Conservation (phyloP, 1,140 invertebrate genomes). For the Brachystomella parvula region DNA sequence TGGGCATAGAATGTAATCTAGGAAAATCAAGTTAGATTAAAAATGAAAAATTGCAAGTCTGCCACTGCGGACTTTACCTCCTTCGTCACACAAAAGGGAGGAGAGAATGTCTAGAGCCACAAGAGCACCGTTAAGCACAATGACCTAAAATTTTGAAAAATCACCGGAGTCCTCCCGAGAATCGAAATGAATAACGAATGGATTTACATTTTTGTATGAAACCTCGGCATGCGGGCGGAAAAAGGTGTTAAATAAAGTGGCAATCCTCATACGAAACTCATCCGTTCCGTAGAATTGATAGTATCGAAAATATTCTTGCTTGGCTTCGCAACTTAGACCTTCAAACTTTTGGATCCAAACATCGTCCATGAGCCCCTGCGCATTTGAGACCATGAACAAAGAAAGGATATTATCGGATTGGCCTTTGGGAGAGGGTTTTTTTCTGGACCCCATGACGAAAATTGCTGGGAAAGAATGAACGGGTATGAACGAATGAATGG, state of each 20-base stretch:
- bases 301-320: constrained; percentile 23
- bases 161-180: not conserved
- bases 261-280: constrained; percentile 4
- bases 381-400: too few species aligned
- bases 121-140: constrained; percentile 26
- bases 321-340: not conserved
- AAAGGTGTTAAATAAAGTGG: constrained; percentile 20
- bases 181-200: not conserved
- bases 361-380: constrained; percentile 24
- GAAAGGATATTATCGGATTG: too few species aligned
- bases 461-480: too few species aligned
- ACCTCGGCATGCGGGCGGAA: constrained; percentile 6
- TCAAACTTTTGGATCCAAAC: constrained; percentile 16
- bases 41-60: not conserved
- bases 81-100: constrained; percentile 16
- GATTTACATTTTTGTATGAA: constrained; percentile 13
- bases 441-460: too few species aligned
- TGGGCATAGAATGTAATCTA: constrained; percentile 16
- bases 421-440: too few species aligned
- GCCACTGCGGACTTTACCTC: not conserved
- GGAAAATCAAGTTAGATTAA: not conserved
- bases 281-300: constrained; percentile 25
- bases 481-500: too few species aligned
- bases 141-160: constrained; percentile 8
- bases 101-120: constrained; percentile 21